These are phyloP conservation scores for Xanthia togata DNA, from an alignment of 2,888 invertebrate genomes.

Conservation along the genomic window DNA sequence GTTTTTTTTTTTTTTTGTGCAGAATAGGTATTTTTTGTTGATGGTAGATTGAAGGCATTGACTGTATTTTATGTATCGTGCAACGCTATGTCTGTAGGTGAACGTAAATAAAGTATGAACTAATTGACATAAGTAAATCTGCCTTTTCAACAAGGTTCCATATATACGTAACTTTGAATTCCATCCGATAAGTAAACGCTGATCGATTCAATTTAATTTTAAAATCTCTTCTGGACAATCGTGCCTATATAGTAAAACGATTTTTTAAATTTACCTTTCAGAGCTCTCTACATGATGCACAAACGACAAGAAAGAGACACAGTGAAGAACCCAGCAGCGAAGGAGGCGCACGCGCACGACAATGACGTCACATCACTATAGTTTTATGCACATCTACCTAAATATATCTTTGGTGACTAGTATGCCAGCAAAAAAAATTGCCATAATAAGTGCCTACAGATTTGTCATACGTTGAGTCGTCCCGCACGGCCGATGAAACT, in stretches of 20 bases:
- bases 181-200: neutral
- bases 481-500: neutral
- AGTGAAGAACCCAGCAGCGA: constrained; percentile 78
- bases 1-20: neutral
- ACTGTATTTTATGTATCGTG: neutral
- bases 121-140: neutral
- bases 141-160: neutral
- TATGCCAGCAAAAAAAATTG: neutral
- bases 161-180: neutral
- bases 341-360: constrained; percentile 82
- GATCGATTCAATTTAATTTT: neutral
- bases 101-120: neutral
- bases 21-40: neutral
- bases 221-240: neutral
- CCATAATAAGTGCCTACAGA: constrained; percentile 5
- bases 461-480: neutral
- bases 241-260: neutral
- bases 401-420: neutral
- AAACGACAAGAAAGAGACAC: constrained; percentile 76
- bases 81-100: neutral
- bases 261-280: constrained; percentile 70
- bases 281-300: constrained; percentile 82
- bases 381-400: neutral
- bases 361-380: constrained; percentile 81
- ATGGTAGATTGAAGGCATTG: neutral